These are phyloP conservation scores for Canis aureus DNA, from an alignment of 2,113 vertebrate genomes.

Conservation along the genomic window DNA sequence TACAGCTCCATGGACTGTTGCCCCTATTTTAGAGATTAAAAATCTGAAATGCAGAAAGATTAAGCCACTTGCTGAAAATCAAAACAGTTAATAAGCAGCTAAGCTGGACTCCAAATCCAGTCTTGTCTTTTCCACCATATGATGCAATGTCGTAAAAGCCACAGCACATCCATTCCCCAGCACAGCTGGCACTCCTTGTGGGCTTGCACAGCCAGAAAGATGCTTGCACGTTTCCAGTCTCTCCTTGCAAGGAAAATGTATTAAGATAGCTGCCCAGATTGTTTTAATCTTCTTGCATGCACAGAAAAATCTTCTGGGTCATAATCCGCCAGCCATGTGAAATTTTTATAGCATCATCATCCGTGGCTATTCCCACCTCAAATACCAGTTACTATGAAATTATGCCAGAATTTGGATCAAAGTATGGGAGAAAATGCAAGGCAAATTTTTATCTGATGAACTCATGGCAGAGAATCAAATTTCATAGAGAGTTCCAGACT, in stretches of 20 bases:
- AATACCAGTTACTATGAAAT: slow-evolving; percentile 72
- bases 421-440: slow-evolving; percentile 50
- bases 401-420: slow-evolving; percentile 70
- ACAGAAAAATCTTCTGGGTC: slow-evolving; percentile 47
- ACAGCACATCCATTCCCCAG: not conserved
- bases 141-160: not conserved
- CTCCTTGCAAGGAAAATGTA: slow-evolving; percentile 1
- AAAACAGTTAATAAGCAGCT: slow-evolving; percentile 31
- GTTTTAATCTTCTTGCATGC: slow-evolving; percentile 61
- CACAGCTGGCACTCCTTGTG: not conserved
- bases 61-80: slow-evolving; percentile 22
- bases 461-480: slow-evolving; percentile 72
- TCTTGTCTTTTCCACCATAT: not conserved
- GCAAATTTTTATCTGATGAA: slow-evolving; percentile 80
- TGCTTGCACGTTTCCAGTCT: not conserved
- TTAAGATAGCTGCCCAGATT: slow-evolving; percentile 40
- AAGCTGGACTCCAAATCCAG: not conserved
- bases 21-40: slow-evolving; percentile 20
- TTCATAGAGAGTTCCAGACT: slow-evolving; percentile 66
- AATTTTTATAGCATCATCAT: slow-evolving; percentile 69
- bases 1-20: not conserved
- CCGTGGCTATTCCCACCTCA: slow-evolving; percentile 32
- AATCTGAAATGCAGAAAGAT: slow-evolving; percentile 26
- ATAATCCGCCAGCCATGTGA: slow-evolving; percentile 43
- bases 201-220: not conserved